A percentile compares a stretch with the other conserved stretches of the same genome.
Conservation (phyloP, 1,140 invertebrate genomes). For the Calosoma granatense region DNA sequence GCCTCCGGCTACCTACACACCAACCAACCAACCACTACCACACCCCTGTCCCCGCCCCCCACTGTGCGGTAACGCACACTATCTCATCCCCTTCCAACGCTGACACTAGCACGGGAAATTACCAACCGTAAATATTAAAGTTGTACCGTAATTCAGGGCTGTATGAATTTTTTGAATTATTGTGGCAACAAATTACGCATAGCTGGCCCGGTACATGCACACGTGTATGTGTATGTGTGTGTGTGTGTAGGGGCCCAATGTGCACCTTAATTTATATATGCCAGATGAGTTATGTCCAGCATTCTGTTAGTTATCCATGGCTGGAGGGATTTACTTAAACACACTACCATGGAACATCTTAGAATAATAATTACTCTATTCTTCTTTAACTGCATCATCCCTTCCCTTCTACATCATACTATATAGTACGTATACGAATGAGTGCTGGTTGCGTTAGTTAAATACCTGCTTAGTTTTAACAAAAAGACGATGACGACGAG, state of each 20-base stretch:
- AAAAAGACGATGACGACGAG: neutral
- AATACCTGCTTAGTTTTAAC: neutral
- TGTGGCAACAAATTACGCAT: neutral
- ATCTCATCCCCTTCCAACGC: neutral
- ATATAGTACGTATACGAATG: too few species aligned
- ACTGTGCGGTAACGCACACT: neutral
- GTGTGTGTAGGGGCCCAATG: too few species aligned
- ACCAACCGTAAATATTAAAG: constrained; percentile 6
- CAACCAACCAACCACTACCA: neutral
- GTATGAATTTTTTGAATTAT: neutral
- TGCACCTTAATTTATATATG: neutral
- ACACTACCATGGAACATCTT: neutral
- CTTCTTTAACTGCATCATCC: too few species aligned
- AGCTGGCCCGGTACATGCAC: neutral
- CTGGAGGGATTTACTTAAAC: neutral
- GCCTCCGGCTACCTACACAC: neutral
- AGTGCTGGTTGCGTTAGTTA: too few species aligned
- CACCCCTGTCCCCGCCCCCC: neutral
- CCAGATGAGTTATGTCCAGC: neutral
- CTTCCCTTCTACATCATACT: too few species aligned
- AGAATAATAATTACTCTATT: neutral
- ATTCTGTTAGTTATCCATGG: neutral
- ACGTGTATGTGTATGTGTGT: too few species aligned
- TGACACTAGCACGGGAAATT: neutral
- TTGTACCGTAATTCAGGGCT: neutral